Conservation (phyloP, 1,140 invertebrate species). For the Drosophila trapezifrons region DNA sequence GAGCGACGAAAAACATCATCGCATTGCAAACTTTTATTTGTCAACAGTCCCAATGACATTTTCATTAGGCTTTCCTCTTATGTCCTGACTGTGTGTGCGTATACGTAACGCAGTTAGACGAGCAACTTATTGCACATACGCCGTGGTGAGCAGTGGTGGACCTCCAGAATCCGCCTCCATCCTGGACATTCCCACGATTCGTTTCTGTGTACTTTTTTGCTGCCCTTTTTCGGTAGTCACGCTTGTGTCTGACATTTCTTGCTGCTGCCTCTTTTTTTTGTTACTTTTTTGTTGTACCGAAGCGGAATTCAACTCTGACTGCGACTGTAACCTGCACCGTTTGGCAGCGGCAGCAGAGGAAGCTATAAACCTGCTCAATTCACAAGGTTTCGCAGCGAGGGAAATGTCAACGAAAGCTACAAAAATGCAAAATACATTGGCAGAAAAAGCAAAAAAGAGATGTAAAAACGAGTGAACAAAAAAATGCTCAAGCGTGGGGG, state of each 20-base stretch:
- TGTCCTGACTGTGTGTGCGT: not conserved
- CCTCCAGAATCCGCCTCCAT: slow-evolving; percentile 2
- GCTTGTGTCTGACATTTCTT: slow-evolving; percentile 42
- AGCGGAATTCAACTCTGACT: slow-evolving; percentile 27
- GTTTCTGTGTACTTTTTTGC: not conserved
- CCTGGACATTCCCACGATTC: slow-evolving; percentile 17
- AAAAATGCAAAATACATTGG: slow-evolving; percentile 65
- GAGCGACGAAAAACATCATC: not conserved
- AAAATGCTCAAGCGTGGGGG: not conserved
- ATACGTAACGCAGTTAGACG: slow-evolving; percentile 25
- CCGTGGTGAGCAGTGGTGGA: slow-evolving; percentile 17
- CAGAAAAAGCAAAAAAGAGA: slow-evolving; percentile 40
- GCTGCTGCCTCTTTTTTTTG: not conserved
- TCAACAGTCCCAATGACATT: slow-evolving; percentile 25
- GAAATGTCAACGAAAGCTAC: slow-evolving; percentile 25
- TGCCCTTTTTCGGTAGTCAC: slow-evolving; percentile 32
- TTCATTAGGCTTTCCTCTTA: slow-evolving; percentile 27
- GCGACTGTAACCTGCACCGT: slow-evolving; percentile 40
- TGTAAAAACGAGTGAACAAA: not conserved
- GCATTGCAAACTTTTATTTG: slow-evolving; percentile 40
- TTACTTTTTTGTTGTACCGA: not conserved
- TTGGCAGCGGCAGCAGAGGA: slow-evolving; percentile 18
- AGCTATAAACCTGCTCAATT: slow-evolving; percentile 51
- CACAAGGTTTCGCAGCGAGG: slow-evolving; percentile 21
- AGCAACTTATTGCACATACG: slow-evolving; percentile 43